Percentiles rank a stretch among this genome's conserved stretches.
These are phyloP conservation scores for Falco columbarius DNA, from an alignment of 2,797 vertebrate genomes.

Conservation along the genomic window DNA sequence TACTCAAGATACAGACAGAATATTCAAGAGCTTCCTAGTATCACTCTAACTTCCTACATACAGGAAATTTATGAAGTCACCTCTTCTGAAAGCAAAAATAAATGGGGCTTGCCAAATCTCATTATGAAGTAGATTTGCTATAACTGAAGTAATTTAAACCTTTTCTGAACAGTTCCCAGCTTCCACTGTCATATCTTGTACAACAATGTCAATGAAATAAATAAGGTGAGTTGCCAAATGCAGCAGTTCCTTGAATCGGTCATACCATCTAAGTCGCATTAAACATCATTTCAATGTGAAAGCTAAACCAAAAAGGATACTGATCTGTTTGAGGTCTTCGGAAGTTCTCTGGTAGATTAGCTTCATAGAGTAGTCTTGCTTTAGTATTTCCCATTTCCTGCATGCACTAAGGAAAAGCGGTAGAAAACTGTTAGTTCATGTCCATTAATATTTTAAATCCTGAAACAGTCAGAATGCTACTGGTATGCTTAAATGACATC, in stretches of 20 bases:
- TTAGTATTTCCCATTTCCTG: constrained; percentile 96
- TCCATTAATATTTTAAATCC: not conserved
- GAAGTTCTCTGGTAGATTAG: constrained; percentile 95
- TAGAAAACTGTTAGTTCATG: not conserved
- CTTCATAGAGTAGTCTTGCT: constrained; percentile 92
- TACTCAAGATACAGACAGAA: not conserved
- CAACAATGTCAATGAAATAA: constrained; percentile 1
- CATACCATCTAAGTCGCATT: not conserved
- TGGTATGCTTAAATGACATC: not conserved
- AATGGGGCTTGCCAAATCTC: constrained; percentile 25
- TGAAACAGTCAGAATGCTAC: not conserved
- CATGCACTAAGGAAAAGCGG: constrained; percentile 84
- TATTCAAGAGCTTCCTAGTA: not conserved
- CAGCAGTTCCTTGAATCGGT: not conserved
- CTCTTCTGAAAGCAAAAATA: constrained; percentile 35
- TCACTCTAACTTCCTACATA: not conserved
- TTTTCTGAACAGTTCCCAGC: not conserved
- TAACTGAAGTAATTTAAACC: constrained; percentile 22
- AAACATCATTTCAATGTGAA: not conserved
- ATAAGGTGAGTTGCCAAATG: not conserved
- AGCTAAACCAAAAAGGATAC: constrained; percentile 88
- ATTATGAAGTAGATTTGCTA: not conserved
- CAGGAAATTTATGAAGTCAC: not conserved
- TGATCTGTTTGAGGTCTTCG: constrained; percentile 97
- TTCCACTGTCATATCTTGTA: not conserved